Evolutionary conservation across 2,888 invertebrate genomes (phyloP), one percentile per base, ranked within the genome.

Genomic region (Pseudococcus viburni): DNA sequence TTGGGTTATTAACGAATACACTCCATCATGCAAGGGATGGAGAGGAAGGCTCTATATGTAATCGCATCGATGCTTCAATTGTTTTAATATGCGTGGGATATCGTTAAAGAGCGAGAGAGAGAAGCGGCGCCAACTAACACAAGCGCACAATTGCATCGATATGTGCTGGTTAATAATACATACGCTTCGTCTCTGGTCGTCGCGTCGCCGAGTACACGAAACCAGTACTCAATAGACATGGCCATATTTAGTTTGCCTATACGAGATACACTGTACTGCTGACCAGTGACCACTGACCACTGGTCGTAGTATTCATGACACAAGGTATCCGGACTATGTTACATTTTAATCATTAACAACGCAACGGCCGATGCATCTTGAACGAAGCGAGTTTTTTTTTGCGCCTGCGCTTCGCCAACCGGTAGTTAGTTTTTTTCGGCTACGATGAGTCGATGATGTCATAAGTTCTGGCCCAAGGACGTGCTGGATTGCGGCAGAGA

Each of bases 11-110:
- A 64, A 64, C 22, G 64, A 11, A 22, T 12, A 64, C 22, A 8
- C 2, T 22, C 22, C 7, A 22, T 64, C 64, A 64, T 6, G 1
- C 11, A 12, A 11, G 15, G 15, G 33, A 19, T 7, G 22, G 64
- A 22, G 8, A 64, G 64, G 64, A 19, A 3, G 73, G 26, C 15
- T 39, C n/a, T 15, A 9, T 42, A 42, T 42, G 33, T 73, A 17
- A 73, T 73, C 73, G 73, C 33, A 73, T 73, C 33, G 84, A 22
- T 84, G 85, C 39, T 59, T 55, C 85, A 39, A 42, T 59, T 85
- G 59, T 88, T 83, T 80, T 88, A 88, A 73, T 88, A 88, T 88
- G 88, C 88, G 83, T 88, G 88, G 88, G 88, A 80, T 80, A 88
- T 88, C 88, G 83, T 55, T 83, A 5, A 3, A 42, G 42, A 42